Evolutionary conservation across 2,888 invertebrate genomes (phyloP).

Genomic region (Helleia helle): DNA sequence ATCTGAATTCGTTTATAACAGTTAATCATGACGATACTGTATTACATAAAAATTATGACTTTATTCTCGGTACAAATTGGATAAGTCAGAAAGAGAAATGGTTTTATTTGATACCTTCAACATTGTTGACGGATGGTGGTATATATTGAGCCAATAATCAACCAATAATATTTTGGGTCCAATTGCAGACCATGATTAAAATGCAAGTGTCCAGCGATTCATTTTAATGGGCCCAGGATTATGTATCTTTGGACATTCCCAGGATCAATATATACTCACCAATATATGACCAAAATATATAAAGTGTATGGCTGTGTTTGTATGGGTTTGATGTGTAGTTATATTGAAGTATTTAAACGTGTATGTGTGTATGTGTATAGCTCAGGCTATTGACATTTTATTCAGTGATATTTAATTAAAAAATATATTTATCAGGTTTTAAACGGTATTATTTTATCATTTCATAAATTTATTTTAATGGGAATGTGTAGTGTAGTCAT

Average conservation of each 20-base stretch:
- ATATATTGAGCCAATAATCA: slow-evolving; percentile 1
- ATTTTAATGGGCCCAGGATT: too few relatives aligned
- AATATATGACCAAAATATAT: neutral
- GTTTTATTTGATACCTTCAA: neutral
- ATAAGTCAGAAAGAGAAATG: neutral
- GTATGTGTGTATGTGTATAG: neutral
- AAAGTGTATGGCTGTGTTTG: neutral
- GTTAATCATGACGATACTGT: too few relatives aligned
- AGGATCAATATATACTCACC: neutral
- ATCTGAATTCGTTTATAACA: too few relatives aligned
- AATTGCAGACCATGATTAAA: neutral
- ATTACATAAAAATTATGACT: too few relatives aligned
- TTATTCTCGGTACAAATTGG: too few relatives aligned
- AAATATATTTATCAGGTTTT: slow-evolving; percentile 3
- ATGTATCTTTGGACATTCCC: too few relatives aligned
- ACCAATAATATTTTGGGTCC: neutral
- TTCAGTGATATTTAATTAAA: slow-evolving; percentile 6
- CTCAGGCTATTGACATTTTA: slow-evolving; percentile 1
- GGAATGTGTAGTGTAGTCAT: slow-evolving; percentile 6
- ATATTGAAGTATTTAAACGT: neutral
- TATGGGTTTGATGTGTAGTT: neutral
- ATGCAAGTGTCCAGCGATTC: too few relatives aligned
- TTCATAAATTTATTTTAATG: neutral
- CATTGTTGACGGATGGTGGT: neutral
- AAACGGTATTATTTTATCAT: neutral